Conservation (phyloP, 1,140 invertebrate genomes). For the Pseudobourletiella spinata region DNA sequence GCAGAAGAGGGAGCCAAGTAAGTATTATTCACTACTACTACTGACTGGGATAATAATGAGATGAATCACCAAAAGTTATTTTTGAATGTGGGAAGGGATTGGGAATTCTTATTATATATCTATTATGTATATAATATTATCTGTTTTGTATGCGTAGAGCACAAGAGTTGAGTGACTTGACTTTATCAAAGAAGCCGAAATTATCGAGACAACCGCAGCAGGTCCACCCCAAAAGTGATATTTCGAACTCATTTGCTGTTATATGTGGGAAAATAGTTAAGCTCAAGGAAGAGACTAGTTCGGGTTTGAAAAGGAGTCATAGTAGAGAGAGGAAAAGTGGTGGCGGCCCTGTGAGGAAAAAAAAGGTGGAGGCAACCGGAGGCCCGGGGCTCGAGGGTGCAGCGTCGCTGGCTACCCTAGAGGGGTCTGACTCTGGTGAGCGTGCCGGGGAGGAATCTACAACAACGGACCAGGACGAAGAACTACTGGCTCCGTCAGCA, state of each 20-base stretch:
- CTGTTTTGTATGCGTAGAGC: background rate
- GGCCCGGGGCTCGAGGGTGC: background rate
- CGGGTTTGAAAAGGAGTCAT: background rate
- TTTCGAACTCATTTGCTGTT: background rate
- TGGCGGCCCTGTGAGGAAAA: slow-evolving; percentile 10
- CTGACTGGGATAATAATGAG: too few relatives aligned
- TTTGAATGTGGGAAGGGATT: too few relatives aligned
- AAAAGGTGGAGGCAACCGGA: slow-evolving; percentile 6
- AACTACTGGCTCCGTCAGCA: background rate
- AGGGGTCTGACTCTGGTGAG: slow-evolving; percentile 13
- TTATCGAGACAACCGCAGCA: background rate
- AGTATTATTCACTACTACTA: too few relatives aligned
- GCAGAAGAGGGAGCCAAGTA: background rate
- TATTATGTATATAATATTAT: too few relatives aligned
- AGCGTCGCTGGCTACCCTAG: background rate
- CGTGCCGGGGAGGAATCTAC: slow-evolving; percentile 20
- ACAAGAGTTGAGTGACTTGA: background rate
- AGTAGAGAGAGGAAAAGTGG: background rate
- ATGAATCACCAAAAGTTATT: too few relatives aligned
- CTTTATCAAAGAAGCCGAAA: slow-evolving; percentile 3
- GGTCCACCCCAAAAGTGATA: background rate
- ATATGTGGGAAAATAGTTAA: background rate
- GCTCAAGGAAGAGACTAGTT: background rate
- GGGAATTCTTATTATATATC: too few relatives aligned
- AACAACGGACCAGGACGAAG: slow-evolving; percentile 30